phyloP scores from a whole-genome alignment of 2,797 vertebrate genomes.

The Chelon labrosus region DNA sequence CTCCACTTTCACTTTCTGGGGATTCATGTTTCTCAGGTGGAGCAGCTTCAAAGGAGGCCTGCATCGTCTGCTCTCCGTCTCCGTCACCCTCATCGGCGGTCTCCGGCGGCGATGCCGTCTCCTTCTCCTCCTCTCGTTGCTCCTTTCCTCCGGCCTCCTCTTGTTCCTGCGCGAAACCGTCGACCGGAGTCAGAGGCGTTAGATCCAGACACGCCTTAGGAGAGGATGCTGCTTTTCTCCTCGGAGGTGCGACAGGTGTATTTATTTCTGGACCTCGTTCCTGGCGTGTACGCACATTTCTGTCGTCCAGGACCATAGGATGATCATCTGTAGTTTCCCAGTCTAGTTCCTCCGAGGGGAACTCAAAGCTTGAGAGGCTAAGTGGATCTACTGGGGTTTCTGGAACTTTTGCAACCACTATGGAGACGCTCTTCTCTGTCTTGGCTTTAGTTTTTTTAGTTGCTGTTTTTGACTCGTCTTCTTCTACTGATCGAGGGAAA shows the following conservation, averaged over 20 bases:
- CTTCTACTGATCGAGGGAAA: constrained; percentile 41
- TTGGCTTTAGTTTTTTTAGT: constrained; percentile 47
- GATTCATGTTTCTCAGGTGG: background rate
- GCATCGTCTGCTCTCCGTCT: constrained; percentile 48
- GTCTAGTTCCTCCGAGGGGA: constrained; percentile 70
- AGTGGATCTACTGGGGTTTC: constrained; percentile 46
- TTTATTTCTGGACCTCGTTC: constrained; percentile 30
- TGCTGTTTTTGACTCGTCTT: constrained; percentile 46
- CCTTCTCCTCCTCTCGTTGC: constrained; percentile 70
- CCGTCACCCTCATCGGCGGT: constrained; percentile 71
- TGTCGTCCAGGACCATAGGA: constrained; percentile 6
- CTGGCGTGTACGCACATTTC: background rate
- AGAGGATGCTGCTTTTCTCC: constrained; percentile 61
- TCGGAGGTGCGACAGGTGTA: constrained; percentile 70
- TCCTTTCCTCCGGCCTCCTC: constrained; percentile 66
- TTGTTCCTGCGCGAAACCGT: constrained; percentile 42
- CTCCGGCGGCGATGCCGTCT: constrained; percentile 70
- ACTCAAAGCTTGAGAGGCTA: constrained; percentile 54
- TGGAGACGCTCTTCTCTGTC: constrained; percentile 49
- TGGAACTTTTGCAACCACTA: constrained; percentile 27
- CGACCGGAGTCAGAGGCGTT: constrained; percentile 73
- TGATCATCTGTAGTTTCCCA: constrained; percentile 65
- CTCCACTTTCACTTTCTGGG: constrained; percentile 21
- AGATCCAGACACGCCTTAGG: constrained; percentile 77
- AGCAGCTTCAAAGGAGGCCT: background rate